Evolutionary conservation across 1,140 invertebrate species (phyloP), one percentile per base, ranked within the genome.

Genomic region (Drosophila seguyi): DNA sequence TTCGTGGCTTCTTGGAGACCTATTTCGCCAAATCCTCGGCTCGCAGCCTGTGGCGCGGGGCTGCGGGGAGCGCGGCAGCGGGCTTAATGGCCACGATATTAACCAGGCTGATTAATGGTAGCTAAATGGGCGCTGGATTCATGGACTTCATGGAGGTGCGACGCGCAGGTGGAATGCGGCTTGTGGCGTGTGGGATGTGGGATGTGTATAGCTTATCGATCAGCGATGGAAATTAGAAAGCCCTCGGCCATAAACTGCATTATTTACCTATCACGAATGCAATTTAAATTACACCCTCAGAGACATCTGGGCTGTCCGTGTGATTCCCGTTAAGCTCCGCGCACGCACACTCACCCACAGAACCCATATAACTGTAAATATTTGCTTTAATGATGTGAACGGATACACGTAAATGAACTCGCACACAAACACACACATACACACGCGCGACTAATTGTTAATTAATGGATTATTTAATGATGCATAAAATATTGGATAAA

Each of bases 381-480:
- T 88, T 90, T 90, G 73, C 82, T 88, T 80, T 78, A 79, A 53
- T 81, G 65, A 60, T 81, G 58, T 90, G 72, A 88, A 61, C 68
- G 62, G 72, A 56, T 68, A 71, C 67, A 80, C 60, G 57, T 57
- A 75, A 61, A 59, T 87, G 77, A 79, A 68, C 72, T 67, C 50
- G 47, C 76, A 53, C 47, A 45, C 27, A 53, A 41, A 45, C 27
- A 61, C 47, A 55, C 27, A 47, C 29, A 60, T 14, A 75, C 25
- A 42, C 44, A 66, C 52, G 41, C 52, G 68, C 52, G 67, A 78
- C 77, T 87, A 83, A 88, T 88, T 87, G 84, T 87, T 87, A 88
- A 87, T 88, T 88, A 87, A 87, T 87, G 83, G 76, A 76, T 88
- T 87, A 86, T 87, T 87, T 80, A 87, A 82, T 86, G 79, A 86